Evolutionary conservation across 2,888 invertebrate genomes (phyloP), one percentile per base, ranked within the genome.

Genomic region (Mesopsocus fuscifrons): DNA sequence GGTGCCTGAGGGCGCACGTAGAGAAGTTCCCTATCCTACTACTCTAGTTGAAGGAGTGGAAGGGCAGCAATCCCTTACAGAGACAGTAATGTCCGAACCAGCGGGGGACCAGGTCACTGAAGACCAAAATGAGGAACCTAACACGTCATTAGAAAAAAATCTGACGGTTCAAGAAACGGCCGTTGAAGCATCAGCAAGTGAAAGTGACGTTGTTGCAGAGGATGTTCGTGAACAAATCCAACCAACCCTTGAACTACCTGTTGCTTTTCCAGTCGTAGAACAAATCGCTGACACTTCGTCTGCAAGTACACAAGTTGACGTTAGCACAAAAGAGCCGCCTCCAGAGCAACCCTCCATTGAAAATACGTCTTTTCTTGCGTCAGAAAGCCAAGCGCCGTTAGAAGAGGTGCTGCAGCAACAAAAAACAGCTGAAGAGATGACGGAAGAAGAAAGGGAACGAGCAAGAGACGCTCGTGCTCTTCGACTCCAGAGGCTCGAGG

Each of bases 401-500:
- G n/a, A n/a, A 26, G 13, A 41, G n/a, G 26, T 30, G 20, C 41
- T 26, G 16, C 45, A 31, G 18, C 40, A 32, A 55, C 46, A 53
- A 53, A 49, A 60, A 52, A 53, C 59, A 8, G 56, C 64, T 2
- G 66, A 75, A 55, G 74, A 75, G 49, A 65, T 70, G 48, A 66
- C 77, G 6, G 26, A 26, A 9, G 26, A 26, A 26, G 26, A 26
- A 6, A 26, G 11, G 11, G 16, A 38, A 4, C 4, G 5, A 38
- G 17, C 38, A 3, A 38, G 20, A 47, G 72, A 72, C 18, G 72
- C 73, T 1, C 65, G 78, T 48, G 77, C 78, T 50, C 66, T 68
- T 35, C 65, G 82, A 41, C 60, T 83, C 17, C 72, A 69, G 55
- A 65, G 73, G 41, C 63, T 89, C 42, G 88, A 88, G 60, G 79